Evolutionary conservation across 2,113 vertebrate genomes (phyloP).

Genomic region (Platichthys flesus): DNA sequence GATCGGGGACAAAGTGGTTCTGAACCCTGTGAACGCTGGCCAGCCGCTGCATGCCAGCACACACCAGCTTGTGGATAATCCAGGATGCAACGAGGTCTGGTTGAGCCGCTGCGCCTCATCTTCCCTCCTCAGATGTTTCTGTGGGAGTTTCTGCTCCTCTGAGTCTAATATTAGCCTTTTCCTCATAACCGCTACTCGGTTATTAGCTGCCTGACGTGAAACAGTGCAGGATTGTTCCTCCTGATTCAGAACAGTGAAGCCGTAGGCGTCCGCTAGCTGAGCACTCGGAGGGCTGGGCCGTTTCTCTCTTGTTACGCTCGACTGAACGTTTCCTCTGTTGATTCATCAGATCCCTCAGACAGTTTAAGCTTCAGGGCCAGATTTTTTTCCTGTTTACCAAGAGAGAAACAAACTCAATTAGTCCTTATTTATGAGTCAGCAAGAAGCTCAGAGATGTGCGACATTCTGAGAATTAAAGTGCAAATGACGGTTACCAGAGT

Average conservation of each 20-base stretch:
- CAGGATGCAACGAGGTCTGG: conserved; percentile 96
- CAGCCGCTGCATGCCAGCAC: conserved; percentile 97
- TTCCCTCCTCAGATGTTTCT: conserved; percentile 25
- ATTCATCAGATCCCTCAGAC: background rate
- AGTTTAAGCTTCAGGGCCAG: background rate
- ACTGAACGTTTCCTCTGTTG: background rate
- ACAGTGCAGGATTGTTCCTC: conserved; percentile 29
- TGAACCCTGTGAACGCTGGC: conserved; percentile 97
- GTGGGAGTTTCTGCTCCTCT: conserved; percentile 19
- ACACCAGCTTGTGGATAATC: conserved; percentile 96
- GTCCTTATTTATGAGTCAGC: background rate
- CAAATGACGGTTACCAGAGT: no score
- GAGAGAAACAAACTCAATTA: background rate
- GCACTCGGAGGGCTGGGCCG: background rate
- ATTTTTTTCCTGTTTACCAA: background rate
- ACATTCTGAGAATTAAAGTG: background rate
- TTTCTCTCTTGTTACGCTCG: background rate
- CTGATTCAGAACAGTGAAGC: conserved; percentile 6
- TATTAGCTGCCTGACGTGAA: conserved; percentile 30
- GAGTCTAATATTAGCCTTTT: conserved; percentile 24
- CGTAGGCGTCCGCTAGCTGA: background rate
- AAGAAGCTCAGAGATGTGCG: background rate
- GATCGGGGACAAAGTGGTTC: conserved; percentile 97
- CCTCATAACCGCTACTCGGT: conserved; percentile 1
- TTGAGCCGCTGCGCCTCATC: background rate